phyloP scores from a whole-genome alignment of 2,113 vertebrate species.

The Cyprinodon tularosa region DNA sequence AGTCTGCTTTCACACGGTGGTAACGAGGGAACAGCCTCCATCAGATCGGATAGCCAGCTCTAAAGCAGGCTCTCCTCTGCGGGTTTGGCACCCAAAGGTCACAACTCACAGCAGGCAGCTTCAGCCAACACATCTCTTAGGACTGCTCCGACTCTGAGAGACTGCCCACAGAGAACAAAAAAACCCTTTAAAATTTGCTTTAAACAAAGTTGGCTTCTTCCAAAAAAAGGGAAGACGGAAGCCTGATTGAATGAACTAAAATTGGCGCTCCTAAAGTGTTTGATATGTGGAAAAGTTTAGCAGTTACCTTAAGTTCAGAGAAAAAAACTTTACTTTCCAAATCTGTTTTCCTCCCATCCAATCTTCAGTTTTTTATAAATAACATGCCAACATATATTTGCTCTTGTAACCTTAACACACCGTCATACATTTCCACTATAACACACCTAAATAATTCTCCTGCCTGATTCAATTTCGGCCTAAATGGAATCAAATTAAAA shows the following conservation, averaged over 20 bases:
- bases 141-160: conserved; percentile 28
- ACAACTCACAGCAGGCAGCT: conserved; percentile 71
- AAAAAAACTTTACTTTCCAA: conserved; percentile 20
- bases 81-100: conserved; percentile 80
- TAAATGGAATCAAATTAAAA: conserved; percentile 74
- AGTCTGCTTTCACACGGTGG: conserved; percentile 78
- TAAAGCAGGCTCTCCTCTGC: conserved; percentile 71
- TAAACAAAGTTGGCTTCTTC: conserved; percentile 10
- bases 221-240: conserved; percentile 4
- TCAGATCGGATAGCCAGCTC: conserved; percentile 80
- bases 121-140: conserved; percentile 47
- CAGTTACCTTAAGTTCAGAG: conserved; percentile 60
- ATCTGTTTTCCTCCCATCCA: background rate
- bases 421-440: conserved; percentile 45
- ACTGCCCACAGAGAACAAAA: conserved; percentile 39
- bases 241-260: conserved; percentile 28
- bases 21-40: conserved; percentile 78
- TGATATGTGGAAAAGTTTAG: conserved; percentile 28
- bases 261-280: background rate
- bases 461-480: conserved; percentile 56
- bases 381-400: conserved; percentile 58
- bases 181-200: conserved; percentile 31
- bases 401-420: conserved; percentile 33
- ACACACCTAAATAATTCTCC: conserved; percentile 58
- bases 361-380: conserved; percentile 52